phyloP scores from a whole-genome alignment of 2,888 invertebrate species.

The Orthosia cruda region DNA sequence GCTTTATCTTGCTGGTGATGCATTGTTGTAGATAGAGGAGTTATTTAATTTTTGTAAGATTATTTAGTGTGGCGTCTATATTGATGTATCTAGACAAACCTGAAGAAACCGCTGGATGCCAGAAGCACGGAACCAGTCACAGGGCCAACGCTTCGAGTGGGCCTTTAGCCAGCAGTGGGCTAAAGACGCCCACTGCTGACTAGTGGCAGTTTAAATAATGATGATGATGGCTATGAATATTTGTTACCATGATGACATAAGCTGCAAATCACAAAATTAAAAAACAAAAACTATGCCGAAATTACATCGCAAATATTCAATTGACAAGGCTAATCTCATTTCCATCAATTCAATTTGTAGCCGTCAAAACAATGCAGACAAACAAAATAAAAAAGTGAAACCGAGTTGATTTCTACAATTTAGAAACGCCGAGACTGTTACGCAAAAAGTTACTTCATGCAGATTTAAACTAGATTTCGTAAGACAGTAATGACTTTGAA shows the following conservation, averaged over 20 bases:
- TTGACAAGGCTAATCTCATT: neutral
- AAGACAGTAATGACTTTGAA: conserved; percentile 11
- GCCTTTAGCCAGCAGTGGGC: no score
- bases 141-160: no score
- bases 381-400: conserved; percentile 30
- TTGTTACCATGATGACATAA: neutral
- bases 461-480: conserved; percentile 35
- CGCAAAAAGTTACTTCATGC: conserved; percentile 12
- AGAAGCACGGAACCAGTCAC: no score
- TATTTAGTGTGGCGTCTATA: neutral
- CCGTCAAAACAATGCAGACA: conserved; percentile 5
- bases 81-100: no score
- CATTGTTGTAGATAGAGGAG: conserved; percentile 2
- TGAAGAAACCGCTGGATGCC: no score
- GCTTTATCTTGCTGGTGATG: conserved; percentile 19
- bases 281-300: neutral
- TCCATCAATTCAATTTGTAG: neutral
- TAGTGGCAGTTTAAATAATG: no score
- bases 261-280: neutral
- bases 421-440: conserved; percentile 37
- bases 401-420: conserved; percentile 39
- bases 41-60: neutral
- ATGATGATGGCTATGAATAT: no score
- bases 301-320: neutral
- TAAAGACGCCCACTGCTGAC: no score